Evolutionary conservation across 2,888 invertebrate genomes (phyloP), one percentile per base, ranked within the genome.

Genomic region (Heliothis peltigera): DNA sequence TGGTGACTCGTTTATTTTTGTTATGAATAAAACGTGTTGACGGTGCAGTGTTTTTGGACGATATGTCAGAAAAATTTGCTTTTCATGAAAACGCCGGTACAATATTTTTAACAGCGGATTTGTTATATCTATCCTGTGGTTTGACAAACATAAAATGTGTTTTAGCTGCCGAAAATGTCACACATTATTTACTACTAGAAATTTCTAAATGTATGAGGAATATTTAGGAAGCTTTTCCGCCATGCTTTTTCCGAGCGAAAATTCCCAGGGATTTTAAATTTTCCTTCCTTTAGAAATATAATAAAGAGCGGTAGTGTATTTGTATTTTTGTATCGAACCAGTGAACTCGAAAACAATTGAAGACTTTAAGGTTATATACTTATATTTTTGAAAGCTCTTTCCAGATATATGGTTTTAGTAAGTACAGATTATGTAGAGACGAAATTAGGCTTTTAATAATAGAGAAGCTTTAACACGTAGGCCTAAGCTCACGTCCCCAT

Each of bases 1-100:
- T 12, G 12, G 35, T n/a, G 53, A 47, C 54, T 44, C 56, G 49
- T 72, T 64, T 65, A 77, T 72, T 74, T 76, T 72, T 77, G 77
- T 77, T 77, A 53, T 72, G 73, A 55, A 77, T 51, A 61, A 54
- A 72, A 47, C 56, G 65, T 73, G 73, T 76, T 76, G 56, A 76
- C 39, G 44, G 49, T 43, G 42, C 56, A 43, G 54, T 60, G 56
- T 77, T 73, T 62, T 32, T 43, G 19, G 46, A 42, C 10, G 19
- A 46, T 51, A 53, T 18, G 32, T 19, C 48, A 17, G 42, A 6
- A 19, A 55, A 69, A 49, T 44, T 22, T 17, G 22, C n/a, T 42
- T 57, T 46, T 5, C 28, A 49, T 48, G 43, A 49, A 75, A 70
- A 56, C 53, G n/a, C 25, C 15, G 46, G 43, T 17, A 17, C 7